Percentiles rank a stretch among this genome's conserved stretches.
Conservation (phyloP, 35 echinoderm and acorn worm genomes). For the Hemicentrotus pulcherrimus region DNA sequence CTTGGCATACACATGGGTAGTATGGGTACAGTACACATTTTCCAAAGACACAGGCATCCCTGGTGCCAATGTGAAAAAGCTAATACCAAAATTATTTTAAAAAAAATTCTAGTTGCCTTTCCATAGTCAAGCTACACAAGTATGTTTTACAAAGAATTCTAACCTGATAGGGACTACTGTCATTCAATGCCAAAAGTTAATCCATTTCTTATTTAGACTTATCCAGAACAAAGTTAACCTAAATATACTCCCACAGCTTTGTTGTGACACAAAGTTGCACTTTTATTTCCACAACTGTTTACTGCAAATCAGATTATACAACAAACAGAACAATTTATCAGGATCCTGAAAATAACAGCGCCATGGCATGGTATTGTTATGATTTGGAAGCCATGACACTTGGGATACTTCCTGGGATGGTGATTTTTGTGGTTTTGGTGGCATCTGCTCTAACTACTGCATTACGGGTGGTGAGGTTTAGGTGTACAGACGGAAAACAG, state of each 20-base stretch:
- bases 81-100: no score
- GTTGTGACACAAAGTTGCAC: background rate
- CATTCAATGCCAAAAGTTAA: no score
- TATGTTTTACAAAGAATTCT: no score
- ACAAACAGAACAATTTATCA: background rate
- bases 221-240: background rate
- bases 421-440: slow-evolving; percentile 36
- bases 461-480: slow-evolving; percentile 43
- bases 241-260: background rate
- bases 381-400: slow-evolving; percentile 42
- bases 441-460: slow-evolving; percentile 25
- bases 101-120: no score
- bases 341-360: background rate
- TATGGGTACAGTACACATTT: no score
- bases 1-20: no score
- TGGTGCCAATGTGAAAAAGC: background rate
- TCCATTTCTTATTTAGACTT: background rate
- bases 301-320: slow-evolving; percentile 1
- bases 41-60: no score
- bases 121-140: no score
- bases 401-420: slow-evolving; percentile 31
- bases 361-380: background rate
- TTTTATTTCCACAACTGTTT: background rate
- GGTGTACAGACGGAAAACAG: slow-evolving; percentile 45
- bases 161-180: no score